Conservation (phyloP, 2,797 vertebrate species). For the Pitangus sulphuratus region DNA sequence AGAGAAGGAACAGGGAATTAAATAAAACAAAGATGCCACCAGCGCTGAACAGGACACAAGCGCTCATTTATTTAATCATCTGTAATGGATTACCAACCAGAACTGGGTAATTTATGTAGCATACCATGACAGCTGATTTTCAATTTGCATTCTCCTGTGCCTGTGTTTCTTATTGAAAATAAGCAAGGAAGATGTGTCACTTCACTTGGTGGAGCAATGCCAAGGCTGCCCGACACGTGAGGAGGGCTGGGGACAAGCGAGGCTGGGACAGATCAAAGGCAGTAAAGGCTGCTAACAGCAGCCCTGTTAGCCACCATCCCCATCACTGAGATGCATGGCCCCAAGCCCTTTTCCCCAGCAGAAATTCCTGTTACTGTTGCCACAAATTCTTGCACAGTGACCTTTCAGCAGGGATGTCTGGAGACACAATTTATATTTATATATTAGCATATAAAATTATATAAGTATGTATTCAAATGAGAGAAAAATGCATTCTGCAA, state of each 20-base stretch:
- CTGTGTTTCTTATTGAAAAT: not conserved
- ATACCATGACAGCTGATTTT: not conserved
- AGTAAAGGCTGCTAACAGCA: not conserved
- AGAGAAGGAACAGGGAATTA: not conserved
- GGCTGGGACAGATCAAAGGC: not conserved
- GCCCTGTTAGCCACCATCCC: not conserved
- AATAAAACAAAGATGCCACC: not conserved
- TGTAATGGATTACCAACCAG: not conserved
- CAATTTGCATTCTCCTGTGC: not conserved
- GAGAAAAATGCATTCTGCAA: slow-evolving; percentile 12
- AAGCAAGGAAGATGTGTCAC: not conserved
- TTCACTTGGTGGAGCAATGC: not conserved
- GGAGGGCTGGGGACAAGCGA: not conserved
- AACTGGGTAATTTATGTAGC: not conserved
- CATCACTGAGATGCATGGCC: not conserved
- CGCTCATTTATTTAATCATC: slow-evolving; percentile 1
- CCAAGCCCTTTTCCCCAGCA: not conserved
- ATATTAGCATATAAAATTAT: not conserved
- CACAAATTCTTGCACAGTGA: not conserved
- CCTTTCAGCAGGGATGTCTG: not conserved
- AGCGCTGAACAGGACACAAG: not conserved
- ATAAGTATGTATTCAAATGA: not conserved
- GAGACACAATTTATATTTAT: slow-evolving; percentile 1
- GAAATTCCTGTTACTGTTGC: not conserved
- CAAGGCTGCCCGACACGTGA: not conserved